phyloP scores from a whole-genome alignment of 2,888 invertebrate genomes.

The Philopedon plagiatum region DNA sequence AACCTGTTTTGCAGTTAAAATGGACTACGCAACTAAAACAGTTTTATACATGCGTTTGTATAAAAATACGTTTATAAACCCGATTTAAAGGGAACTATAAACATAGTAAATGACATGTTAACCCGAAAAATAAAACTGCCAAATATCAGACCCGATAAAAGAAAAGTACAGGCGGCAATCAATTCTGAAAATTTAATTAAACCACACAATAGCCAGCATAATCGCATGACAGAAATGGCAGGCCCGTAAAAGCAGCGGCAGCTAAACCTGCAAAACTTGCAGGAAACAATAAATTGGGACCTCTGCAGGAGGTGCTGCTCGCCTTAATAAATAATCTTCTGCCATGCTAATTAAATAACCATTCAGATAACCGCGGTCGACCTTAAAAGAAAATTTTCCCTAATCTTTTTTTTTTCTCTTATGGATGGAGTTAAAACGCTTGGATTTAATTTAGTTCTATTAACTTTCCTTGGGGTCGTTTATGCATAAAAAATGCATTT shows the following conservation, averaged over 20 bases:
- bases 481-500: too few relatives aligned
- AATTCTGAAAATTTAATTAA: slow-evolving; percentile 33
- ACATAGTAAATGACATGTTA: too few relatives aligned
- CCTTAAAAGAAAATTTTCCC: slow-evolving; percentile 25
- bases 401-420: slow-evolving; percentile 1
- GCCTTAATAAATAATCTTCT: slow-evolving; percentile 41
- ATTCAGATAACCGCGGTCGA: slow-evolving; percentile 29
- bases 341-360: slow-evolving; percentile 39
- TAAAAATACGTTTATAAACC: too few relatives aligned
- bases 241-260: not conserved
- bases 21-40: too few relatives aligned
- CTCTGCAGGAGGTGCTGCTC: slow-evolving; percentile 22
- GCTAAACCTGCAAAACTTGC: slow-evolving; percentile 24
- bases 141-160: not conserved
- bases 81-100: too few relatives aligned
- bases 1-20: too few relatives aligned
- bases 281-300: slow-evolving; percentile 38
- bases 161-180: not conserved
- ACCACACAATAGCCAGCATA: slow-evolving; percentile 34
- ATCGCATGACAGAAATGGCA: slow-evolving; percentile 22
- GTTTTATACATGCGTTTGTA: too few relatives aligned
- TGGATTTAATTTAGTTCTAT: slow-evolving; percentile 12
- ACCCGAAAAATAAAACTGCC: not conserved
- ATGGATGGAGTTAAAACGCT: slow-evolving; percentile 1
- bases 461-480: too few relatives aligned